Base-by-base conservation (phyloP, 2,113 vertebrate species). In the Atlantisia rogersi region DNA sequence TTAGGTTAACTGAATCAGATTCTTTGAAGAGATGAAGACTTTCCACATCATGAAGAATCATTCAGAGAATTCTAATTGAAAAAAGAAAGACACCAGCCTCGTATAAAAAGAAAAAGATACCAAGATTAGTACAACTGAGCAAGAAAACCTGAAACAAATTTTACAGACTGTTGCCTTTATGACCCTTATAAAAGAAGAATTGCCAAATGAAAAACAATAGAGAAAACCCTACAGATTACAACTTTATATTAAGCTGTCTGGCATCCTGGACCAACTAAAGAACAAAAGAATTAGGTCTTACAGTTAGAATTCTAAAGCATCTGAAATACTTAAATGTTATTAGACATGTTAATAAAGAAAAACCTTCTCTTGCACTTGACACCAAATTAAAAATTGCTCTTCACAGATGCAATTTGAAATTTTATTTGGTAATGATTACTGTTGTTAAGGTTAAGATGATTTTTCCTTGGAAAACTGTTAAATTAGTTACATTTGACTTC, bases 1-100 rank as follows among this genome's bases (percentile, higher is more conserved):
- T 68, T 88, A 97, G 98, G 98, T 98, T 98, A 98, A 98, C 97
- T 96, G 96, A 97, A 97, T 98, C 86, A 95, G 96, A 97, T 98
- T 97, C 95, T 89, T 97, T 89, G 85, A 98, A 97, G 96, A 97
- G 95, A 97, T 95, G 97, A 96, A 96, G 92, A 97, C 93, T 96
- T 91, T 97, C 84, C 92, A 98, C 97, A 96, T 98, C 96, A 96
- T 80, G 96, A 97, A 90, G 93, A 97, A 97, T 97, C 97, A 98
- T 97, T 98, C 94, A 94, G 93, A 97, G 97, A 97, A 96, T 97
- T 97, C 92, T 98, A 98, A 98, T 96, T 97, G 98, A 96, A 97
- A 98, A 97, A 95, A 90, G 92, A 71, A 95, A 96, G 92, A 90
- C 44, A 70, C 50, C 18, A 90, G 40, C 74, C 81, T 90, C 59